These are phyloP conservation scores for Okapia johnstoni DNA, from an alignment of 2,113 vertebrate genomes.

Conservation along the genomic window DNA sequence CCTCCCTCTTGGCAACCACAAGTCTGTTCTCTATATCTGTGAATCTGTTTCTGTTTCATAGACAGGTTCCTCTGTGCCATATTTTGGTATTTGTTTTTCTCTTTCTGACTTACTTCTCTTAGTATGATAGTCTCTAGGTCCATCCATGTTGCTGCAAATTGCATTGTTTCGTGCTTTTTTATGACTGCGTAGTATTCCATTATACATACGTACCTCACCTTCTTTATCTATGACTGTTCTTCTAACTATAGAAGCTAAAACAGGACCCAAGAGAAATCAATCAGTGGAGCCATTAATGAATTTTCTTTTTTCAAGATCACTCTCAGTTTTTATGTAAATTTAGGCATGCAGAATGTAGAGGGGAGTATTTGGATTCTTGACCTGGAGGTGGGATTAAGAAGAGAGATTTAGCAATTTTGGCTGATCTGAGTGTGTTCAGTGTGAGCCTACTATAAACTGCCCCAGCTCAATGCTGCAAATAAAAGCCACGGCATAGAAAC, in stretches of 20 bases:
- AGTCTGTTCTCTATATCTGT: neutral
- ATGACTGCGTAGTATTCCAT: neutral
- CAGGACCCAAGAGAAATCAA: neutral
- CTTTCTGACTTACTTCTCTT: neutral
- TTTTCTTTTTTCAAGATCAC: neutral
- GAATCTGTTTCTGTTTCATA: neutral
- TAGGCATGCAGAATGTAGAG: neutral
- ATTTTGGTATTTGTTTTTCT: neutral
- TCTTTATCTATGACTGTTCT: neutral
- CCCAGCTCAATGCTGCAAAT: neutral
- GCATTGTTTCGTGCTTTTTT: neutral
- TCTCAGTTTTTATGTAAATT: neutral
- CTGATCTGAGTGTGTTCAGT: neutral
- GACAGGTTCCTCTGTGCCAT: neutral
- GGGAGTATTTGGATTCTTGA: neutral
- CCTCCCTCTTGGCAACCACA: neutral
- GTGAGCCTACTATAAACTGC: neutral
- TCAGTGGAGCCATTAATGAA: neutral
- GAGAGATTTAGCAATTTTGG: neutral
- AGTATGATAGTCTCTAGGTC: neutral
- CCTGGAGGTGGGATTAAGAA: neutral
- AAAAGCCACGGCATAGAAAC: rapidly evolving
- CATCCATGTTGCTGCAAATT: neutral
- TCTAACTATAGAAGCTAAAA: neutral
- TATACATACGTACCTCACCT: too few relatives aligned